phyloP scores from a whole-genome alignment of 1,140 invertebrate species.

The Chironomus striatipennis region DNA sequence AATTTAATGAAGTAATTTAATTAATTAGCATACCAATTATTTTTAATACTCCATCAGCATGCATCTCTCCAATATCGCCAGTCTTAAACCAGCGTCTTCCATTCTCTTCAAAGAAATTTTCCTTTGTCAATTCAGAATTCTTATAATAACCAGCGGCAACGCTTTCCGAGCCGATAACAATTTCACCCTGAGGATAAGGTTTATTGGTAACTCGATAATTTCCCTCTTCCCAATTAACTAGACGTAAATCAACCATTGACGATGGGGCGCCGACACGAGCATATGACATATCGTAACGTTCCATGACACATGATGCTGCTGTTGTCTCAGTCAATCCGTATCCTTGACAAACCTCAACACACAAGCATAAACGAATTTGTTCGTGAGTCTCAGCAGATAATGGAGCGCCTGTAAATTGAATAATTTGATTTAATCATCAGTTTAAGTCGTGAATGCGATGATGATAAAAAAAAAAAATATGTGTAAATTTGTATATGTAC shows the following conservation, averaged over 20 bases:
- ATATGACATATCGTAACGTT: constrained; percentile 36
- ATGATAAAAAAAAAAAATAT: no score
- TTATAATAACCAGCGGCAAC: constrained; percentile 93
- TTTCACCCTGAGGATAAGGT: constrained; percentile 86
- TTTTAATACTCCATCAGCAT: constrained; percentile 85
- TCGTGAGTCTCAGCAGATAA: constrained; percentile 91
- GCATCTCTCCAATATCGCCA: constrained; percentile 93
- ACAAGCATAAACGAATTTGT: constrained; percentile 89
- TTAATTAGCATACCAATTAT: constrained; percentile 73
- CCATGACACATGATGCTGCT: constrained; percentile 80
- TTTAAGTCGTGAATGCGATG: no score
- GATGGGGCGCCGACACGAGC: constrained; percentile 88
- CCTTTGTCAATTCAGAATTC: constrained; percentile 75
- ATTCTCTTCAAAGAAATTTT: constrained; percentile 80
- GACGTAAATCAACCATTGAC: constrained; percentile 72
- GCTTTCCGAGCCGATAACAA: constrained; percentile 85
- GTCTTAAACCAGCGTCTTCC: constrained; percentile 87
- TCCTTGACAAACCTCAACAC: constrained; percentile 83
- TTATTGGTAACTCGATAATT: constrained; percentile 83
- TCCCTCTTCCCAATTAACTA: constrained; percentile 94
- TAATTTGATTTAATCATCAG: not conserved
- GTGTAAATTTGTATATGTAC: no score
- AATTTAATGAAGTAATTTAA: no score
- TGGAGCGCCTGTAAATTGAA: constrained; percentile 59
- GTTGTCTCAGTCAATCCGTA: constrained; percentile 97